Evolutionary conservation across 2,888 invertebrate genomes (phyloP).

Genomic region (Dolichopus griseipennis): DNA sequence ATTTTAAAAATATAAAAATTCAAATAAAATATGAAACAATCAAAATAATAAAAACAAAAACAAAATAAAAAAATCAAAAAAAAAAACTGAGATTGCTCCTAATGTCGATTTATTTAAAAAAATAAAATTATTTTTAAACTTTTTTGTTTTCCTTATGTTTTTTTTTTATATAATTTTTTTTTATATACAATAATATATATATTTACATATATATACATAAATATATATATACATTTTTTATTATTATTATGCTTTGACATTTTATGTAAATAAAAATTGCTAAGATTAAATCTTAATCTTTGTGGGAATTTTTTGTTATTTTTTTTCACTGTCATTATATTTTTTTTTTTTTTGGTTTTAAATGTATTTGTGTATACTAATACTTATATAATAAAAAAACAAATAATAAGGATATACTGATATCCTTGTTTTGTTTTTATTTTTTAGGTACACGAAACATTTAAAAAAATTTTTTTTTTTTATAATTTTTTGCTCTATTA

Average conservation of each 20-base stretch:
- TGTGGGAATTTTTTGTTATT: slow-evolving; percentile 2
- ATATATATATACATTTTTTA: background rate
- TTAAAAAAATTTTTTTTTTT: background rate
- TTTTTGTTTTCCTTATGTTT: too few species aligned
- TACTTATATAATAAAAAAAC: too few species aligned
- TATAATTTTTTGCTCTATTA: background rate
- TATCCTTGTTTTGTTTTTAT: background rate
- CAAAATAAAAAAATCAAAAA: too few species aligned
- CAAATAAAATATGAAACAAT: too few species aligned
- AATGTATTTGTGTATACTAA: too few species aligned
- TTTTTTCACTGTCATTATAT: background rate
- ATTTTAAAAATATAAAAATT: too few species aligned
- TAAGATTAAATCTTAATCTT: slow-evolving; percentile 1
- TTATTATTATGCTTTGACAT: background rate
- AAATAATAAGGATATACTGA: background rate
- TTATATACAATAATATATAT: background rate
- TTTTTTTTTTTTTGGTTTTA: background rate
- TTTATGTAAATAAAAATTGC: background rate
- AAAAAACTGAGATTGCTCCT: too few species aligned
- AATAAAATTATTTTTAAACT: too few species aligned
- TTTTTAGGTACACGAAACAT: background rate
- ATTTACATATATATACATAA: background rate
- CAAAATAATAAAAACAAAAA: too few species aligned
- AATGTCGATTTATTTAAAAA: too few species aligned
- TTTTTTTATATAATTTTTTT: too few species aligned